Percentiles rank a stretch among this genome's conserved stretches.
Conservation (phyloP, 2,113 vertebrate species). For the Pelvicachromis taeniatus region DNA sequence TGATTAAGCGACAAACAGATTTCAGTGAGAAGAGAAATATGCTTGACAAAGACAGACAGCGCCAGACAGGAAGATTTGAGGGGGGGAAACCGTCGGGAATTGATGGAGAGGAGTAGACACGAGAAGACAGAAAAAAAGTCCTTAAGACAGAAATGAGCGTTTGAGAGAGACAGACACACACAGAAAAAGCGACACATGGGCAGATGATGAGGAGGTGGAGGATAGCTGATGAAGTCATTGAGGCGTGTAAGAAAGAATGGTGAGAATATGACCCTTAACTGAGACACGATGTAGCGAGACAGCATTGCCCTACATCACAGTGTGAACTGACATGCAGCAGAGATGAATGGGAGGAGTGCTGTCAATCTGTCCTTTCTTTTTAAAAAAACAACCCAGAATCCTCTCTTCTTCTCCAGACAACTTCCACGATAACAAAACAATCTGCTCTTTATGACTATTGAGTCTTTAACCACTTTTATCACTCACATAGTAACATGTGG, state of each 20-base stretch:
- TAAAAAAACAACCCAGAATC: too few relatives aligned
- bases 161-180: constrained; percentile 10
- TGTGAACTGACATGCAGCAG: constrained; percentile 9
- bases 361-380: constrained; percentile 8
- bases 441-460: background rate
- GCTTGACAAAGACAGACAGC: background rate
- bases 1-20: background rate
- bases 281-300: constrained; percentile 44
- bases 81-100: background rate
- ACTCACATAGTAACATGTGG: background rate
- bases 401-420: background rate
- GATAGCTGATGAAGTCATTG: constrained; percentile 49
- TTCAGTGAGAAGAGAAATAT: background rate
- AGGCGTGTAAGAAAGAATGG: constrained; percentile 40
- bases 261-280: constrained; percentile 56
- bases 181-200: constrained; percentile 6
- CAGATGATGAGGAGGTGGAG: constrained; percentile 62
- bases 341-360: background rate
- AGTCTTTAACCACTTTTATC: background rate
- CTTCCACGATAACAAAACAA: background rate
- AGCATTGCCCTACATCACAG: constrained; percentile 23
- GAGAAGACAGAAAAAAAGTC: background rate
- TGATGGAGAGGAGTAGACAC: background rate
- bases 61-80: background rate
- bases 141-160: background rate